Conservation (phyloP, 2,797 vertebrate species). For the Helicolenus hilgendorfi region DNA sequence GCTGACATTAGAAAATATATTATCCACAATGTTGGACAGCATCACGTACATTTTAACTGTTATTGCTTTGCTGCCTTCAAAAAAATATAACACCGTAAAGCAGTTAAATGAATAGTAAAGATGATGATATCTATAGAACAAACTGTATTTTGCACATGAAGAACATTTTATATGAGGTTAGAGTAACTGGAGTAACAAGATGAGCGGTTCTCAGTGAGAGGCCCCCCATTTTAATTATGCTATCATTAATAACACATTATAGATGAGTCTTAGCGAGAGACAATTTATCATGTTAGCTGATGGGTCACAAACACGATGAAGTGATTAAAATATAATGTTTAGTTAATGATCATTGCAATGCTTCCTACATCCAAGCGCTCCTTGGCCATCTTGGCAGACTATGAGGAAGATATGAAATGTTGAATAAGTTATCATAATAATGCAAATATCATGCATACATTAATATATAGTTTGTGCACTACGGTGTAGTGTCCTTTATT, state of each 20-base stretch:
- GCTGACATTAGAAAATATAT: background rate
- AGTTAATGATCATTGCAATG: conserved; percentile 63
- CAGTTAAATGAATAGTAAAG: conserved; percentile 11
- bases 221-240: conserved; percentile 56
- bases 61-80: background rate
- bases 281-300: conserved; percentile 69
- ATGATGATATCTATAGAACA: conserved; percentile 5
- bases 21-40: background rate
- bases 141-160: conserved; percentile 9
- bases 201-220: conserved; percentile 21
- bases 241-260: conserved; percentile 75
- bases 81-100: background rate
- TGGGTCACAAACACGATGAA: conserved; percentile 66
- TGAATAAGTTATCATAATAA: background rate
- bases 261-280: conserved; percentile 56
- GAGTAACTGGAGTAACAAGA: conserved; percentile 36
- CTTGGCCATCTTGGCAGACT: background rate
- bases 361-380: background rate
- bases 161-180: conserved; percentile 26
- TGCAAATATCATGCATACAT: background rate
- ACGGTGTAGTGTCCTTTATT: background rate
- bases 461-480: background rate
- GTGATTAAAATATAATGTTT: conserved; percentile 75
- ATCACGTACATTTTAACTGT: background rate
- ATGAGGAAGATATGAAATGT: conserved; percentile 1